A percentile compares a stretch with the other conserved stretches of the same genome.
Evolutionary conservation across 64 coral and sea anemone genomes (phyloP).

Genomic region (Montipora efflorescens): DNA sequence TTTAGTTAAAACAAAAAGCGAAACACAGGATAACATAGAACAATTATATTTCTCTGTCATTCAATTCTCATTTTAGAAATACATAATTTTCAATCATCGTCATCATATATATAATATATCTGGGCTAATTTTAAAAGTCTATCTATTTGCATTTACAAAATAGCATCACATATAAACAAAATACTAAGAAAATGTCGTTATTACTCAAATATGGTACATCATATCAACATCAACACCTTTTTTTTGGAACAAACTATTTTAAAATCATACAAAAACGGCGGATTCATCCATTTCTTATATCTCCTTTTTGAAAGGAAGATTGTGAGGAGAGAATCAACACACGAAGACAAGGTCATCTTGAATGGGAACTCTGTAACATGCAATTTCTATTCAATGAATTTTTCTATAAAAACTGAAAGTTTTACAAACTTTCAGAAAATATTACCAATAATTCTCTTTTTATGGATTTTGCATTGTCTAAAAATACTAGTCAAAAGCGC

Average conservation of each 20-base stretch:
- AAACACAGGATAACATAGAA: neutral
- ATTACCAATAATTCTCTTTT: conserved; percentile 50
- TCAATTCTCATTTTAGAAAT: conserved; percentile 80
- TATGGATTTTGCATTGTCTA: conserved; percentile 13
- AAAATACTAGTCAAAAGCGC: conserved; percentile 54
- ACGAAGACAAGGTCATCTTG: conserved; percentile 22
- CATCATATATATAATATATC: conserved; percentile 82
- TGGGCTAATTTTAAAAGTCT: conserved; percentile 94
- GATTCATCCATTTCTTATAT: conserved; percentile 34
- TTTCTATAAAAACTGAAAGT: conserved; percentile 61
- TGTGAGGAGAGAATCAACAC: conserved; percentile 24
- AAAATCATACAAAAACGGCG: conserved; percentile 85
- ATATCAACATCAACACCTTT: conserved; percentile 84
- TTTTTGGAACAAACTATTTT: conserved; percentile 63
- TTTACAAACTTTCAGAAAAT: conserved; percentile 50
- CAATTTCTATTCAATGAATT: conserved; percentile 39
- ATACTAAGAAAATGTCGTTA: conserved; percentile 92
- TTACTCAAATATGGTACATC: conserved; percentile 98
- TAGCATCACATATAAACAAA: conserved; percentile 98
- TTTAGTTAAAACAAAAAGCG: neutral
- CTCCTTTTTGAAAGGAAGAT: conserved; percentile 95
- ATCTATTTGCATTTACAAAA: conserved; percentile 99
- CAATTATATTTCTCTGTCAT: conserved; percentile 64
- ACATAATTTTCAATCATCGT: conserved; percentile 70
- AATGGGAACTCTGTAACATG: conserved; percentile 27